Conservation (phyloP, 2,888 invertebrate genomes). For the Carabus problematicus region DNA sequence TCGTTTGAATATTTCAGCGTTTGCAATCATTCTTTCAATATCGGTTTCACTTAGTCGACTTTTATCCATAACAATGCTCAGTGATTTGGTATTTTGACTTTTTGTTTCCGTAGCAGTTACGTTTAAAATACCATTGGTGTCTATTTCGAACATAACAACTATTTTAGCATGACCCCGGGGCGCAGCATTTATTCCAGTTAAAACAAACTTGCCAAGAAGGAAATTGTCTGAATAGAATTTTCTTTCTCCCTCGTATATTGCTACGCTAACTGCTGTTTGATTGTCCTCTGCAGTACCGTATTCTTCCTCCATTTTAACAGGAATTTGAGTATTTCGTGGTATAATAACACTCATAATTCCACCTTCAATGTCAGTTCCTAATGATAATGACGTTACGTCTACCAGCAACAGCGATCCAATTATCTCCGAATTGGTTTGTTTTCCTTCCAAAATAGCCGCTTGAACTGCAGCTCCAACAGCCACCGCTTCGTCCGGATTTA, state of each 20-base stretch:
- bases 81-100: neutral
- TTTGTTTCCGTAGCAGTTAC: slow-evolving; percentile 80
- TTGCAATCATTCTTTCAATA: slow-evolving; percentile 19
- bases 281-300: slow-evolving; percentile 94
- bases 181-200: slow-evolving; percentile 91
- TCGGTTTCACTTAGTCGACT: slow-evolving; percentile 25
- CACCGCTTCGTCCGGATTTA: slow-evolving; percentile 94
- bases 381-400: slow-evolving; percentile 85
- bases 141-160: slow-evolving; percentile 80
- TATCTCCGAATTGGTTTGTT: slow-evolving; percentile 73
- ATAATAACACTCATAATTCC: slow-evolving; percentile 92
- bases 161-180: slow-evolving; percentile 83
- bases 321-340: slow-evolving; percentile 92
- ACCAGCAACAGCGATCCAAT: slow-evolving; percentile 86
- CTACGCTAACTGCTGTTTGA: slow-evolving; percentile 88
- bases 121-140: slow-evolving; percentile 91
- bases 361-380: slow-evolving; percentile 85
- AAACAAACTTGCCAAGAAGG: slow-evolving; percentile 89
- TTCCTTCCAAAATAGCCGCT: slow-evolving; percentile 85
- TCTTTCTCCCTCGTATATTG: slow-evolving; percentile 86
- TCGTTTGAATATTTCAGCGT: slow-evolving; percentile 10
- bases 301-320: slow-evolving; percentile 88
- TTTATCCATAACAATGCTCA: slow-evolving; percentile 26
- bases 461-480: slow-evolving; percentile 93
- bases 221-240: slow-evolving; percentile 91